Percentiles rank a stretch among this genome's conserved stretches.
phyloP scores from a whole-genome alignment of 2,797 vertebrate species.

The Cetoscarus ocellatus region DNA sequence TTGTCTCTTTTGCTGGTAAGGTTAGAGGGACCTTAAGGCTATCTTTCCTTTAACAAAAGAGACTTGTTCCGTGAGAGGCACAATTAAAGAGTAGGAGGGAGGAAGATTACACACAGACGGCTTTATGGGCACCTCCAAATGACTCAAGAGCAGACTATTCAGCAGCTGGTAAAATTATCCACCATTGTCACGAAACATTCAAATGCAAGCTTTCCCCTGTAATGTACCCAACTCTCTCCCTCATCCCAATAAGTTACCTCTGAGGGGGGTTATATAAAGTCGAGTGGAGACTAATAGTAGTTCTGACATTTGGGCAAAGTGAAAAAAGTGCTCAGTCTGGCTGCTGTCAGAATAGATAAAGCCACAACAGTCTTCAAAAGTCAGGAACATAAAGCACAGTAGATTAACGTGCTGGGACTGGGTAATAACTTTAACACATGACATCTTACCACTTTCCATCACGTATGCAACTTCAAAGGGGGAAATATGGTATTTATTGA shows the following conservation, averaged over 20 bases:
- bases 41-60: slow-evolving; percentile 71
- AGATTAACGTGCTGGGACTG: slow-evolving; percentile 80
- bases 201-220: slow-evolving; percentile 33
- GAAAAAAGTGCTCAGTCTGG: slow-evolving; percentile 62
- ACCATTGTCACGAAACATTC: slow-evolving; percentile 73
- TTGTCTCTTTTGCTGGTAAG: slow-evolving; percentile 23
- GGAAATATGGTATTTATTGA: slow-evolving; percentile 86
- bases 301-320: slow-evolving; percentile 67
- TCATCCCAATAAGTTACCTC: slow-evolving; percentile 24
- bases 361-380: slow-evolving; percentile 74
- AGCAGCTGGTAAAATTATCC: slow-evolving; percentile 78
- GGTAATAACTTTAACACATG: slow-evolving; percentile 87
- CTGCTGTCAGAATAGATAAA: slow-evolving; percentile 83
- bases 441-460: slow-evolving; percentile 84
- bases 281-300: slow-evolving; percentile 68
- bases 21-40: slow-evolving; percentile 54
- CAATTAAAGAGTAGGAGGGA: slow-evolving; percentile 76
- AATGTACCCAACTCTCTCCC: slow-evolving; percentile 22
- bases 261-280: slow-evolving; percentile 52
- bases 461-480: slow-evolving; percentile 84
- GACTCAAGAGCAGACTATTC: slow-evolving; percentile 80
- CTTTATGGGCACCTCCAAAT: slow-evolving; percentile 82
- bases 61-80: slow-evolving; percentile 75
- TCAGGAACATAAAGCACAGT: slow-evolving; percentile 72
- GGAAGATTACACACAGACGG: slow-evolving; percentile 76